A percentile compares a stretch with the other conserved stretches of the same genome.
Evolutionary conservation across 2,113 vertebrate genomes (phyloP).

Genomic region (Sceloporus tristichus): DNA sequence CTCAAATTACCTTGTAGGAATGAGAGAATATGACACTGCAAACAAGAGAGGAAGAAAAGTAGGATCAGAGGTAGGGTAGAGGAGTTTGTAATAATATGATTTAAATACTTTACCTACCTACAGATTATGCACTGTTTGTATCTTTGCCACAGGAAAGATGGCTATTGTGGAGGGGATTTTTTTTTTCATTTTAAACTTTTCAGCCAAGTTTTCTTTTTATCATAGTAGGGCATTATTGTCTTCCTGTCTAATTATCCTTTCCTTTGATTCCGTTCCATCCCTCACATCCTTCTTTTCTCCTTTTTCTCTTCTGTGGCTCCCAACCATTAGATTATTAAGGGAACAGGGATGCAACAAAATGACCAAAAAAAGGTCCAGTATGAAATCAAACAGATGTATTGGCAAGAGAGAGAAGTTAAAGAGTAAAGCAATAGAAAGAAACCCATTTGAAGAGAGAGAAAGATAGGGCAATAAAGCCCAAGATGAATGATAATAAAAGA

Average conservation of each 20-base stretch:
- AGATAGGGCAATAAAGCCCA: conserved; percentile 54
- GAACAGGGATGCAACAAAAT: conserved; percentile 44
- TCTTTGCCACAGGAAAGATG: conserved; percentile 14
- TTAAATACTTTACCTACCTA: conserved; percentile 19
- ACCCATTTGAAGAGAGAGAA: conserved; percentile 36
- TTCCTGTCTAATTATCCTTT: conserved; percentile 26
- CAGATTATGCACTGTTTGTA: conserved; percentile 1
- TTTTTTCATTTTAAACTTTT: conserved; percentile 22
- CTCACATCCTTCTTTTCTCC: not conserved
- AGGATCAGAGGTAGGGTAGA: not conserved
- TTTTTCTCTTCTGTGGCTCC: not conserved
- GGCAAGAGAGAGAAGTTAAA: conserved; percentile 34
- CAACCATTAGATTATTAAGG: conserved; percentile 14
- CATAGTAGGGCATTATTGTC: not conserved
- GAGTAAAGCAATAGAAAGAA: conserved; percentile 49
- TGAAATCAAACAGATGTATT: conserved; percentile 55
- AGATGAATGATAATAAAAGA: conserved; percentile 60
- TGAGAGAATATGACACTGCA: not conserved
- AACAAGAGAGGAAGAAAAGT: not conserved
- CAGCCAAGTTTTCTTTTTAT: conserved; percentile 14
- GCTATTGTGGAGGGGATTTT: not conserved
- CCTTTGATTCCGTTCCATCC: not conserved
- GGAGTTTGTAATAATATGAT: not conserved
- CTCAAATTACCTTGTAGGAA: not conserved
- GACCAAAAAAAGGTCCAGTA: conserved; percentile 32